These are phyloP conservation scores for Noctilio leporinus DNA, from an alignment of 2,113 vertebrate species.

Conservation along the genomic window DNA sequence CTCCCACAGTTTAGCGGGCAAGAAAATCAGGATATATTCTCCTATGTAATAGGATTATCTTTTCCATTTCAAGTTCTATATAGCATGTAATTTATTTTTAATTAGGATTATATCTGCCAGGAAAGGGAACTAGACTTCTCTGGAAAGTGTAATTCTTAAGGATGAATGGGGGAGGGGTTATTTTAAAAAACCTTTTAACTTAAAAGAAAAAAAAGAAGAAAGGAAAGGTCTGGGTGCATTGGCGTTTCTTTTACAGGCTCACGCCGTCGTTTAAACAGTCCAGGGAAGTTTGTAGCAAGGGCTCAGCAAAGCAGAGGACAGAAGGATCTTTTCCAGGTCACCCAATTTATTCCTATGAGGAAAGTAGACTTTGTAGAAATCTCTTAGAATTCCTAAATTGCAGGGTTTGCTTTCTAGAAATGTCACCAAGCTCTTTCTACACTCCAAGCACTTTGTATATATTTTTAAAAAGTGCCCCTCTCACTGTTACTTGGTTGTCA, in stretches of 20 bases:
- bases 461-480: not conserved
- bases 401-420: not conserved
- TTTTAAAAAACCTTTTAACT: conserved; percentile 57
- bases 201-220: not conserved
- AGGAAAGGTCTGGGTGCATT: conserved; percentile 14
- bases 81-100: conserved; percentile 86
- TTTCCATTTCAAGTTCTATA: conserved; percentile 79
- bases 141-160: conserved; percentile 68
- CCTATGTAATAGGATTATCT: conserved; percentile 83
- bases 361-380: conserved; percentile 26
- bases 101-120: conserved; percentile 82
- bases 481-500: not conserved
- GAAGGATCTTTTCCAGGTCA: conserved; percentile 1
- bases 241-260: conserved; percentile 48
- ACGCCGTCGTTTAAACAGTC: conserved; percentile 28
- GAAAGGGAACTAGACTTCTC: conserved; percentile 66
- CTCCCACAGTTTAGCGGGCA: conserved; percentile 64
- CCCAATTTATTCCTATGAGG: not conserved
- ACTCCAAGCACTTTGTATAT: not conserved
- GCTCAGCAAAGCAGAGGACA: conserved; percentile 35
- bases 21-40: conserved; percentile 68
- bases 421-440: not conserved
- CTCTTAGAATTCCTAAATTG: not conserved
- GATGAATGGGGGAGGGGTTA: conserved; percentile 47
- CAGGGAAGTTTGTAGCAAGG: conserved; percentile 30